phyloP scores from a whole-genome alignment of 2,888 invertebrate genomes.

The Mactromeris polynyma region DNA sequence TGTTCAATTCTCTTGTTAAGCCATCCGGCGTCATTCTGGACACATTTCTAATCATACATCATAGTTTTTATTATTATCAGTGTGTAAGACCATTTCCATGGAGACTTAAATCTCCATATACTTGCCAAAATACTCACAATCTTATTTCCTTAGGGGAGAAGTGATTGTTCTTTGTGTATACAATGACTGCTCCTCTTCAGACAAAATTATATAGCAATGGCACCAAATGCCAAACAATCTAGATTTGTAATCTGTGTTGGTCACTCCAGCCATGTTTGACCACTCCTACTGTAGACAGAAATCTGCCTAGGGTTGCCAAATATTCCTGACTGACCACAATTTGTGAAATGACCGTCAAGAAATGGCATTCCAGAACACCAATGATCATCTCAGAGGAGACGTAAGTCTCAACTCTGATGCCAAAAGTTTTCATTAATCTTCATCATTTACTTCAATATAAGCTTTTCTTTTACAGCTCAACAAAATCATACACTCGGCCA shows the following conservation, averaged over 20 bases:
- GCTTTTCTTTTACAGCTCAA: not conserved
- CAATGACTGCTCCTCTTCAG: conserved; percentile 9
- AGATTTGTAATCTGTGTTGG: not conserved
- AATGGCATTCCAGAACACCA: not conserved
- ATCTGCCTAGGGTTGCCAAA: conserved; percentile 20
- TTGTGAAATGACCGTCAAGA: conserved; percentile 13
- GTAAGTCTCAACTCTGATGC: not conserved
- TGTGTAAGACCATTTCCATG: conserved; percentile 21
- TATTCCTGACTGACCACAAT: conserved; percentile 11
- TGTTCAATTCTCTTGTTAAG: not conserved
- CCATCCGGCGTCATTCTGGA: not conserved
- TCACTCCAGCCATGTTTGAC: conserved; percentile 24
- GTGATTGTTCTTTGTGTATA: conserved; percentile 12
- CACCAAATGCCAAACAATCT: conserved; percentile 13
- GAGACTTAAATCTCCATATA: conserved; percentile 20
- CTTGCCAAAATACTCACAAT: conserved; percentile 25
- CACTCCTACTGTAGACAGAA: conserved; percentile 12
- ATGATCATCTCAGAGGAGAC: not conserved
- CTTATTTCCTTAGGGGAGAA: conserved; percentile 16
- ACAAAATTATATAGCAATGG: not conserved
- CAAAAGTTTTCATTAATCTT: conserved; percentile 4
- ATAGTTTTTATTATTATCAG: conserved; percentile 17
- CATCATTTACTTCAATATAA: not conserved
- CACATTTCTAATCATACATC: conserved; percentile 26
- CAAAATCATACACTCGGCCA: too few relatives aligned